Evolutionary conservation across 2,888 invertebrate species (phyloP), one percentile per base, ranked within the genome.

Genomic region (Rosalia funebris): DNA sequence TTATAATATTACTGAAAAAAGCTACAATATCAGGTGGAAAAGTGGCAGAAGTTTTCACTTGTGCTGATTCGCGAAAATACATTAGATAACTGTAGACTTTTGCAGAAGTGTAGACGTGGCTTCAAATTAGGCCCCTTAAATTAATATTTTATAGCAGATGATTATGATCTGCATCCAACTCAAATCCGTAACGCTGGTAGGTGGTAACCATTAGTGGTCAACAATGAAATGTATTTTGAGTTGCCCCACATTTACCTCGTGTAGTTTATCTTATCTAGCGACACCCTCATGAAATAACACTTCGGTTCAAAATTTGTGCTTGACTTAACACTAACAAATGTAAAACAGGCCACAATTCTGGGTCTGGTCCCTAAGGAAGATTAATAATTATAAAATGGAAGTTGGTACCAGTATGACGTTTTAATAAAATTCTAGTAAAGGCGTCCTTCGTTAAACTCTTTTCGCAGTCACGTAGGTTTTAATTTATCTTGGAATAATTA

Each of bases 171-270:
- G n/a, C n/a, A n/a, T n/a, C n/a, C n/a, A n/a, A n/a, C n/a, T n/a
- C n/a, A n/a, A 25, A 25, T 25, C 25, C 4, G 25, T 5, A 25
- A 25, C 4, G 7, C 25, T 5, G 25, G 4, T 25, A 3, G 7
- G 25, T 25, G 3, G 3, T 25, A 25, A 25, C 7, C 4, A 25
- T n/a, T n/a, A n/a, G n/a, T n/a, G n/a, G n/a, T n/a, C n/a, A 25
- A 25, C 25, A 25, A 25, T 25, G 7, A 3, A 25, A 7, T 20
- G 32, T 47, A 50, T 37, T 50, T 20, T 16, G 37, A 12, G 37
- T 31, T 52, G 41, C 20, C 41, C 52, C 37, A 19, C 31, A 41
- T 52, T 52, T 31, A 37, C 12, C 19, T 50, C 32, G 7, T 5
- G 47, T n/a, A 36, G 34, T 25, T 44, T 44, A 44, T 44, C 25